Evolutionary conservation across 1,140 invertebrate species (phyloP).

Genomic region (Dendroctonus ponderosae): DNA sequence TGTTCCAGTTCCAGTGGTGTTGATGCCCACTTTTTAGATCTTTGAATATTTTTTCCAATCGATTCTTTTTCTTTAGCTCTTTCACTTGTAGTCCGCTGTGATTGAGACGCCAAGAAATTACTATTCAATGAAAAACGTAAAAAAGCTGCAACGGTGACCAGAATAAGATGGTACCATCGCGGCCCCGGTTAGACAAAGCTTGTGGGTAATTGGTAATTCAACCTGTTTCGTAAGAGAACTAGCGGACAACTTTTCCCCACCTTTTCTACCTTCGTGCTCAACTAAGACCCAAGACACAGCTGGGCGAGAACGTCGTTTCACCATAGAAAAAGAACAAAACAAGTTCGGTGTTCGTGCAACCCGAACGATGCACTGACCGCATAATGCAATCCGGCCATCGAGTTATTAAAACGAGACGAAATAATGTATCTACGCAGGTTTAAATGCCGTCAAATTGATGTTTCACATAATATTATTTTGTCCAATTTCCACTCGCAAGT

Average conservation of each 20-base stretch:
- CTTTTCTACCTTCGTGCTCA: slow-evolving; percentile 12
- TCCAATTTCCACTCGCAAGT: too few relatives aligned
- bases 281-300: slow-evolving; percentile 30
- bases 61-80: too few relatives aligned
- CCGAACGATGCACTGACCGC: slow-evolving; percentile 41
- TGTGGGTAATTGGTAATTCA: slow-evolving; percentile 28
- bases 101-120: too few relatives aligned
- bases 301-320: slow-evolving; percentile 25
- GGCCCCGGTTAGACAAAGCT: slow-evolving; percentile 25
- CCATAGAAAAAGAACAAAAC: slow-evolving; percentile 38
- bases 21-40: too few relatives aligned
- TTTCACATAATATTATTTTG: not conserved
- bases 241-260: slow-evolving; percentile 17
- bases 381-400: slow-evolving; percentile 35
- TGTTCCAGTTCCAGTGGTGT: too few relatives aligned
- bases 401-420: slow-evolving; percentile 20
- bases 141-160: too few relatives aligned
- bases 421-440: not conserved
- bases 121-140: too few relatives aligned
- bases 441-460: not conserved
- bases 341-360: slow-evolving; percentile 40
- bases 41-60: too few relatives aligned
- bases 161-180: not conserved
- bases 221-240: slow-evolving; percentile 32
- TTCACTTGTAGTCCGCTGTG: too few relatives aligned